These are phyloP conservation scores for Leptinotarsa haldemani DNA, from an alignment of 2,888 invertebrate species.

Conservation along the genomic window DNA sequence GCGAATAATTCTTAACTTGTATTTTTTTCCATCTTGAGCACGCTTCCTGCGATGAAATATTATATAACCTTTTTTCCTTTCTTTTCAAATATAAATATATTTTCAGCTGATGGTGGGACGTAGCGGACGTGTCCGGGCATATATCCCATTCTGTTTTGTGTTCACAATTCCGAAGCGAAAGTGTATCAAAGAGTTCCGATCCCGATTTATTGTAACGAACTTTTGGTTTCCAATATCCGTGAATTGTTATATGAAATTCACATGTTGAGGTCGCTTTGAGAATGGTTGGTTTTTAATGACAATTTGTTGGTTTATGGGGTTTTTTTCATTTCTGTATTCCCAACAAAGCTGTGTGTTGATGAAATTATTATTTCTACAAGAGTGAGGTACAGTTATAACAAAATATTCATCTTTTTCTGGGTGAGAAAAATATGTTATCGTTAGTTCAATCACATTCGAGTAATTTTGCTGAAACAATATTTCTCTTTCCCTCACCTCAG, in stretches of 20 bases:
- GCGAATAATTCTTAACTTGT: constrained; percentile 25
- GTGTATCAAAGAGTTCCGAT: constrained; percentile 56
- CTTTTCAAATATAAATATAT: constrained; percentile 37
- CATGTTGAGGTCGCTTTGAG: constrained; percentile 61
- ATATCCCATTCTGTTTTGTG: constrained; percentile 50
- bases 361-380: background rate
- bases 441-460: background rate
- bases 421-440: background rate
- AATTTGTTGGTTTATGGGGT: background rate
- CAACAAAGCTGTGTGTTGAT: background rate
- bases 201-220: constrained; percentile 60
- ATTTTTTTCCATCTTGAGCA: constrained; percentile 19
- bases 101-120: constrained; percentile 31
- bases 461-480: background rate
- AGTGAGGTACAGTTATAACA: too few species aligned
- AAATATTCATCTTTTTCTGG: background rate
- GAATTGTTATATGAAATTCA: constrained; percentile 63
- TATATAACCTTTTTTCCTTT: constrained; percentile 28
- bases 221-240: constrained; percentile 64
- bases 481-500: too few species aligned
- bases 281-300: constrained; percentile 60
- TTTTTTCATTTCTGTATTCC: background rate
- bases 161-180: constrained; percentile 57
- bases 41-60: constrained; percentile 23
- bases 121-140: constrained; percentile 54